Evolutionary conservation across 1,140 invertebrate species (phyloP), one percentile per base, ranked within the genome.

Genomic region (Gryon sp.): DNA sequence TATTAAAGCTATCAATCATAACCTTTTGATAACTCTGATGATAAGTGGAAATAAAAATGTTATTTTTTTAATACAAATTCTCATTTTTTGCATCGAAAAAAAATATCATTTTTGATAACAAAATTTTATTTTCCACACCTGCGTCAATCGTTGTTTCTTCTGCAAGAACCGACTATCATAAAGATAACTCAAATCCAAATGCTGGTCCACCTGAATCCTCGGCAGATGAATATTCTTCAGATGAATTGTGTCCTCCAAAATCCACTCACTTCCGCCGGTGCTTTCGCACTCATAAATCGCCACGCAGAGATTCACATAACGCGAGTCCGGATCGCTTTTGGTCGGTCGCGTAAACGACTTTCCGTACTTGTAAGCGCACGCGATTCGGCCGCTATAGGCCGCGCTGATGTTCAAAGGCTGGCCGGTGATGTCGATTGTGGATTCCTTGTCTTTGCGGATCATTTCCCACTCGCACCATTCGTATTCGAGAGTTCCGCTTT

Each of bases 241-340:
- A 77, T 96, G 94, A 76, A 98, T 97, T 0, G 95, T 98, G 81
- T 99, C 98, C 87, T 99, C 98, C n/a, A 98, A 88, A n/a, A 98
- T 92, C 98, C 98, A 99, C 85, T 99, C 98, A n/a, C 92, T 93
- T 63, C 95, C 98, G 57, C 98, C 98, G 18, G 97, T 98, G 72
- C 97, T 98, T 90, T 99, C 98, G 86, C 98, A 99, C 87, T 99
- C 98, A 89, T 98, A 99, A 69, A 99, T 98, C n/a, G 96, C 96
- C 1, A 99, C 96, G 84, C 94, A 96, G 0, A 99, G 90, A 86
- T 98, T 98, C 28, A 98, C 95, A 86, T 95, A 98, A 32, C 96
- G 91, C 0, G 94, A 95, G 79, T 95, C 94, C 0, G 93, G 93
- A 83, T 95, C 93, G 18, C 89, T 90, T 84, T 93, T 94, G 78